Conservation (phyloP, 2,113 vertebrate genomes). For the Clarias gariepinus region DNA sequence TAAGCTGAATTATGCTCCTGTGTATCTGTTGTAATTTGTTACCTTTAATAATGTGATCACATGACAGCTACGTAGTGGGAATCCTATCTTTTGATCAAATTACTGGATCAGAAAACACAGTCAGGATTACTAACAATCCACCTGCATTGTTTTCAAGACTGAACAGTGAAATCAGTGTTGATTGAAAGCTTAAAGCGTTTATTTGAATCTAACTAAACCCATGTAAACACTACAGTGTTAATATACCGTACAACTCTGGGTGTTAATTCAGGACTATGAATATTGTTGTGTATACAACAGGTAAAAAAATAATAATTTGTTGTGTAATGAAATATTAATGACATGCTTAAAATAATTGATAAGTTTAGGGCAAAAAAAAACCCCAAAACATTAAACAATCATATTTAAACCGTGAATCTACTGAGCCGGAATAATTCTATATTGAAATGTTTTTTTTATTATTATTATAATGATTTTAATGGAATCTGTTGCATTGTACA, state of each 20-base stretch:
- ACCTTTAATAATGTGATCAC: background rate
- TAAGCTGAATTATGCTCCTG: conserved; percentile 64
- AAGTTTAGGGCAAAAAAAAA: background rate
- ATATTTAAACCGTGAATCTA: background rate
- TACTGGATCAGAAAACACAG: background rate
- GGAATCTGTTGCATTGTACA: background rate
- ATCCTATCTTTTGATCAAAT: background rate
- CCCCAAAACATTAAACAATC: too few relatives aligned
- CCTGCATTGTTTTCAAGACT: background rate
- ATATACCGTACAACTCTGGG: too few relatives aligned
- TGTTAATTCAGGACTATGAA: too few relatives aligned
- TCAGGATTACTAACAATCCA: background rate
- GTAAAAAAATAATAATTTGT: background rate
- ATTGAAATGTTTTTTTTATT: background rate
- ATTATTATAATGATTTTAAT: background rate
- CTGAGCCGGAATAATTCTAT: background rate
- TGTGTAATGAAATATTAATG: background rate
- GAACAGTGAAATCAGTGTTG: too few relatives aligned
- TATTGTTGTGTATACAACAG: background rate
- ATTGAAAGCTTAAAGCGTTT: too few relatives aligned
- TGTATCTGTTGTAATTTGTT: background rate
- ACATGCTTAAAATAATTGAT: background rate
- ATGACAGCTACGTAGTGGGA: background rate
- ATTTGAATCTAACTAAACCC: too few relatives aligned
- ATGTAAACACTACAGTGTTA: too few relatives aligned